Conservation (phyloP, 37 sponge, comb jelly and placozoan genomes). For the Crambe crambe region DNA sequence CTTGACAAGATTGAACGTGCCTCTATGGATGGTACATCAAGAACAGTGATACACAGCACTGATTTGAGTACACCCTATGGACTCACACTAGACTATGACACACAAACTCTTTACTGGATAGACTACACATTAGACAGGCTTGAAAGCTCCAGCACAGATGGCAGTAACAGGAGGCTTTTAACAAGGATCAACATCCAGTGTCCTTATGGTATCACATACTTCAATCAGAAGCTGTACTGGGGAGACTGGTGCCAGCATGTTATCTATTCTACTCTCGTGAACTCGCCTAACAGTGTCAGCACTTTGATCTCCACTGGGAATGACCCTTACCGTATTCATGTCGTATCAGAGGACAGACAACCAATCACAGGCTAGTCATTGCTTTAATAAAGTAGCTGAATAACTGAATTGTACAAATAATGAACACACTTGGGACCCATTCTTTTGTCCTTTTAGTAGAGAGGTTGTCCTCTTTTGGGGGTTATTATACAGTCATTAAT, state of each 20-base stretch:
- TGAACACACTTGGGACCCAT: too few species aligned
- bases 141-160: conserved; percentile 23
- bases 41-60: conserved; percentile 18
- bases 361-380: neutral
- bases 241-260: conserved; percentile 2
- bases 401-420: too few species aligned
- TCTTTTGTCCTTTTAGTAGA: too few species aligned
- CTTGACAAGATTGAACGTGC: conserved; percentile 41
- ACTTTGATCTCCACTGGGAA: neutral
- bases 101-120: conserved; percentile 29
- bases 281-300: conserved; percentile 10
- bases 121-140: neutral
- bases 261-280: conserved; percentile 6
- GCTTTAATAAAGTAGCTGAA: neutral
- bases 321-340: conserved; percentile 5
- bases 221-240: conserved; percentile 6
- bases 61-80: conserved; percentile 21
- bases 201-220: conserved; percentile 59
- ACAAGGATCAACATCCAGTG: conserved; percentile 8
- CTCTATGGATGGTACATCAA: conserved; percentile 57
- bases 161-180: neutral
- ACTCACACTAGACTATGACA: conserved; percentile 14
- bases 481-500: too few species aligned
- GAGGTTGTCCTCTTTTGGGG: too few species aligned
- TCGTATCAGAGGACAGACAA: conserved; percentile 12